These are phyloP conservation scores for Capreolus pygargus DNA, from an alignment of 2,113 vertebrate species.

Conservation along the genomic window DNA sequence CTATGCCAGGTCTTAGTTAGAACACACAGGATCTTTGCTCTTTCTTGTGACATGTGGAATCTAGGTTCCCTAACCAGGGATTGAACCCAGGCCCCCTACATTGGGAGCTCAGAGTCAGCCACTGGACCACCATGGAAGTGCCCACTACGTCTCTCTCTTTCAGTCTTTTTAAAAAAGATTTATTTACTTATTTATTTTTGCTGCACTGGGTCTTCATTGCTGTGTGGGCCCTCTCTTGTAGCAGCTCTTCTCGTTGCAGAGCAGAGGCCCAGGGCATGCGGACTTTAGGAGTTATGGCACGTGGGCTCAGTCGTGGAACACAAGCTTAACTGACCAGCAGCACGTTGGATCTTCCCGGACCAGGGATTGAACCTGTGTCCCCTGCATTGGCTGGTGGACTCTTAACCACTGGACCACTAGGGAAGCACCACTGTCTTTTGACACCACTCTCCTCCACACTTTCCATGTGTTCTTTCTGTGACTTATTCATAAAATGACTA, in stretches of 20 bases:
- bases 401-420: not conserved
- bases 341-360: not conserved
- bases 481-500: not conserved
- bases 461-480: not conserved
- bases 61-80: not conserved
- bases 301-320: not conserved
- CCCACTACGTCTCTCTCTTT: not conserved
- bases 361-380: not conserved
- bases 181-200: not conserved
- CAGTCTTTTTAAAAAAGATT: not conserved
- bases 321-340: not conserved
- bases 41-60: not conserved
- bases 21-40: not conserved
- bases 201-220: not conserved
- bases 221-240: not conserved
- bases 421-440: not conserved
- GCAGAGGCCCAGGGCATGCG: not conserved
- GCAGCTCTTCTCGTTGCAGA: not conserved
- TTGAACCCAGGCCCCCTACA: not conserved
- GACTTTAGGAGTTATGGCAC: not conserved
- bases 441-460: not conserved
- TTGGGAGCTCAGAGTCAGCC: not conserved
- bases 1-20: not conserved
- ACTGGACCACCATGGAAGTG: not conserved
- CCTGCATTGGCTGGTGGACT: not conserved